phyloP scores from a whole-genome alignment of 2,113 vertebrate species.

The Bubalus kerabau region DNA sequence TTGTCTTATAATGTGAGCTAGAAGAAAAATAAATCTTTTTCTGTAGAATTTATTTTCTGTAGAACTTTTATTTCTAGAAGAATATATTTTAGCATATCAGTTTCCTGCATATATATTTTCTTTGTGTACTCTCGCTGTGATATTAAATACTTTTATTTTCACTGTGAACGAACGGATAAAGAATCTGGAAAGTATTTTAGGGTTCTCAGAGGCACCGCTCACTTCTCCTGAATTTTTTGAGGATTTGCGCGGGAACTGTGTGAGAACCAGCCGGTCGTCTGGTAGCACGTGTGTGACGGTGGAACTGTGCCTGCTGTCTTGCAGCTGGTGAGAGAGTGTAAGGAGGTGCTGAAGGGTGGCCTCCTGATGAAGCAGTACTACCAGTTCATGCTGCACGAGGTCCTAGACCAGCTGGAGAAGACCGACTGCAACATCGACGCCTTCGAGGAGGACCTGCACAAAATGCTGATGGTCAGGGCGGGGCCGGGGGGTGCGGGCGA shows the following conservation, averaged over 20 bases:
- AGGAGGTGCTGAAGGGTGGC: conserved; percentile 96
- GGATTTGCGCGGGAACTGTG: fast-evolving
- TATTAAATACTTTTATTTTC: not conserved
- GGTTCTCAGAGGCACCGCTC: not conserved
- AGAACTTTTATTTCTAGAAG: not conserved
- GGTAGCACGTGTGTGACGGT: not conserved
- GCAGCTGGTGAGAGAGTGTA: conserved; percentile 97
- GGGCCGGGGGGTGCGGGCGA: not conserved
- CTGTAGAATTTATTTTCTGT: not conserved
- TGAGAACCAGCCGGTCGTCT: fast-evolving
- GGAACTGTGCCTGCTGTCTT: conserved; percentile 44
- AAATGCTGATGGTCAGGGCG: conserved; percentile 93
- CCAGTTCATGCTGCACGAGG: conserved; percentile 94
- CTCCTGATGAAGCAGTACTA: conserved; percentile 99
- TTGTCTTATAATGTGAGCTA: not conserved
- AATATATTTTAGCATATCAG: not conserved
- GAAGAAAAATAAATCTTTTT: not conserved
- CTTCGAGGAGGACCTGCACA: conserved; percentile 97
- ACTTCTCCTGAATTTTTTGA: too few relatives aligned
- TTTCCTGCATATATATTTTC: not conserved
- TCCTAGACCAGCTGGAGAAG: conserved; percentile 86
- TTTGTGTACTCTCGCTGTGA: not conserved
- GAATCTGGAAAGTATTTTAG: not conserved
- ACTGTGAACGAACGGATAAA: not conserved
- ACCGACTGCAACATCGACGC: conserved; percentile 93